Base-by-base conservation (phyloP, 2,113 vertebrate genomes). In the Elgaria multicarinata region DNA sequence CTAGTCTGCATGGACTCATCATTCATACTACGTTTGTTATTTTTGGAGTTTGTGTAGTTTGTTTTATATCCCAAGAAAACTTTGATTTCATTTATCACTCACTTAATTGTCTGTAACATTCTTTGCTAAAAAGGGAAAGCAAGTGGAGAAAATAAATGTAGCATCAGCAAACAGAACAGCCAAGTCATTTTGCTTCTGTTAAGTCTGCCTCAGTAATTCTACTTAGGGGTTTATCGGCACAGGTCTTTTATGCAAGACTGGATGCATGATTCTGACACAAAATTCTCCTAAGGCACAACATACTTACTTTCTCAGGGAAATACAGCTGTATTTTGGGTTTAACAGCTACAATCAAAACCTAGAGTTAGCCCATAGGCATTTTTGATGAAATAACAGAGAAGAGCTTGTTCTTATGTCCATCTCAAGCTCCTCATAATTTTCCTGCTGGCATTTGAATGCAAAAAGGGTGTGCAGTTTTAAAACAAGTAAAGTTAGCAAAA, bases 91-190 rank as follows among this genome's bases (percentile, higher is more conserved):
- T 97, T 82, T 95, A 94, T 97, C 95, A 95, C 80, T 36, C 93
- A 94, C 80, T 96, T 96, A 96, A 97, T 96, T 96, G 92, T 87
- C 94, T 96, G 94, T 94, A 92, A 95, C 58, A 94, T 89, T 89
- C n/a, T 89, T 90, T 81, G 74, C 87, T 92, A 80, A 91, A 94
- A 85, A 69, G 75, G 16, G 44, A 90, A 72, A 82, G 80, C 33
- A 87, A 92, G 33, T 58, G 83, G 94, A 90, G 42, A 66, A 26
- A 44, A 62, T 87, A 89, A 95, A 90, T 46, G 64, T 75, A 81
- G 67, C 90, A 92, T 92, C 86, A 92, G 71, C 64, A 80, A 28
- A 94, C 86, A 87, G 36, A 92, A 14, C 64, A 85, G 88, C 83
- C 66, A 93, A 80, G 18, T 22, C 90, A 3, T 86, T 93, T 74